phyloP scores from a whole-genome alignment of 37 sponge, comb jelly and placozoan genomes.

The Bolinopsis microptera region DNA sequence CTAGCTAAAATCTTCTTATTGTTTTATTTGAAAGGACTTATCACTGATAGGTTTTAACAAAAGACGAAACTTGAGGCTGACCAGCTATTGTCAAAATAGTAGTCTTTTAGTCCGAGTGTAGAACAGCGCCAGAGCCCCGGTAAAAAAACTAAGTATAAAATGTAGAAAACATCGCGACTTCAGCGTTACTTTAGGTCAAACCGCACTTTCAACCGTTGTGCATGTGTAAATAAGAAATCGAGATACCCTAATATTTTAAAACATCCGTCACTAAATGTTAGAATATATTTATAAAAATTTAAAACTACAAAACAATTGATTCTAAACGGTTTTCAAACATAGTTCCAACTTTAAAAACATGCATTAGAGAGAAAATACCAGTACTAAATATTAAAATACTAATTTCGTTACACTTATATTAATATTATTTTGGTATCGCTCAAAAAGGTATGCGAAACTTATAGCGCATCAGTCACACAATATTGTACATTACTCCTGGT shows the following conservation, averaged over 20 bases:
- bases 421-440: slow-evolving; percentile 57
- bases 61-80: not conserved
- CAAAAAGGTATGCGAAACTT: slow-evolving; percentile 16
- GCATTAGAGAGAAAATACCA: slow-evolving; percentile 61
- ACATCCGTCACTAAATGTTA: slow-evolving; percentile 23
- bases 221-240: slow-evolving; percentile 11
- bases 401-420: slow-evolving; percentile 60
- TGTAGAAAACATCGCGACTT: slow-evolving; percentile 41
- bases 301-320: slow-evolving; percentile 66
- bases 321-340: slow-evolving; percentile 64
- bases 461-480: slow-evolving; percentile 27
- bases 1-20: not conserved
- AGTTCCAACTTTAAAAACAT: slow-evolving; percentile 64
- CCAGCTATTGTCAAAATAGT: not conserved
- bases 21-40: not conserved
- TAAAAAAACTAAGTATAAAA: slow-evolving; percentile 16
- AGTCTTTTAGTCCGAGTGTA: not conserved
- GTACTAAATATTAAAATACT: slow-evolving; percentile 63
- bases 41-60: not conserved
- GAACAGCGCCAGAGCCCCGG: not conserved
- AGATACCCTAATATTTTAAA: slow-evolving; percentile 36
- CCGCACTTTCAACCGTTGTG: not conserved
- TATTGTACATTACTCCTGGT: not conserved
- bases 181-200: slow-evolving; percentile 22
- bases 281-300: slow-evolving; percentile 65